Evolutionary conservation across 2,113 vertebrate genomes (phyloP), one percentile per base, ranked within the genome.

Genomic region (Heptranchias perlo): DNA sequence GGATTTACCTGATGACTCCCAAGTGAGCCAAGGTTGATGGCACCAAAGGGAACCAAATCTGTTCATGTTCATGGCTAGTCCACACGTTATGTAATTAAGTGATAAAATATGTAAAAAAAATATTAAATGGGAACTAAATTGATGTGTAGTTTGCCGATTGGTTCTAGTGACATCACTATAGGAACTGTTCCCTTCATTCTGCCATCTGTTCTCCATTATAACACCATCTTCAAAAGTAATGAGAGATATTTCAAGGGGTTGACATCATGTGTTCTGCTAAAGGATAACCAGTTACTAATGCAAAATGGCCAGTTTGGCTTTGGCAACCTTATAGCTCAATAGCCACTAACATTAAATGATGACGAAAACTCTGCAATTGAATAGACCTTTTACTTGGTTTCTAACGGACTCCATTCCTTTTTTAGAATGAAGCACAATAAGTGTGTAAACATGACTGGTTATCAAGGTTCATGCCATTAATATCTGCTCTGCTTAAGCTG

Each of bases 1-100:
- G 65, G 94, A 95, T 44, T 95, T 64, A 94, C 65, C 44, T 69
- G 62, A 95, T 49, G 23, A 94, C 93, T 95, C 94, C 44, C 62
- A 52, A 35, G 23, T 69, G 64, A 95, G 64, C 44, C 65, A 52
- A 95, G 11, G 94, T 49, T 95, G 23, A 95, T 95, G 44, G 64
- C 65, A 47, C 44, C 64, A 95, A 95, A 95, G 94, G 94, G 94
- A 95, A 95, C 64, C 28, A 95, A 95, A 62, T 35, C 64, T 49
- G 39, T 69, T 91, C 64, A 69, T 49, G 54, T 69, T 67, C 44
- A 69, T 52, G 25, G n/a, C 61, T 69, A 95, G 64, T 47, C 18
- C 54, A 62, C 35, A 16, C 87, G n/a, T 62, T 61, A 54, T 47
- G 44, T 95, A 95, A 69, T 52, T 95, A 47, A 69, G 47, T 95